Base-by-base conservation (phyloP, 2,888 invertebrate genomes). In the Ormia ochracea region DNA sequence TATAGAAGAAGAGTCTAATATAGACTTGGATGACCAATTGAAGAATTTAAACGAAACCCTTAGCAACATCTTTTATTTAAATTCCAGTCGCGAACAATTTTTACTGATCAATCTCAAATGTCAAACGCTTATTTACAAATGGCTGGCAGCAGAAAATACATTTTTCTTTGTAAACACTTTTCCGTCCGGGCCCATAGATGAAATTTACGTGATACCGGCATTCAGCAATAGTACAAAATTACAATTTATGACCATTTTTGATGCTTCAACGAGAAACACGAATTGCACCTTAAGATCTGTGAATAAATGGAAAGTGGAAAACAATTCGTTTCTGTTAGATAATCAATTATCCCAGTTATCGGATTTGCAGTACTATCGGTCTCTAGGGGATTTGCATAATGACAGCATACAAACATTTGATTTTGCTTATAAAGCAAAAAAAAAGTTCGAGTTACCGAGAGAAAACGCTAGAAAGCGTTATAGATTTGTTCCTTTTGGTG, bases 101-200 rank as follows among this genome's bases (percentile, higher is more conserved):
- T 41, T 90, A 14, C 48, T 90, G n/a, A 19, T 88, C 0, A 90
- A 89, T 78, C 72, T 85, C 4, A 86, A 84, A 38, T 92, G 92
- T 83, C 81, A 85, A 23, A 87, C 91, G 1, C 85, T 88, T 52
- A 82, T 92, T 19, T 90, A 90, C 66, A 82, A 86, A 10, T 92
- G 91, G 89, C 86, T 86, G 19, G 82, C 85, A 1, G 74, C 81
- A 0, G 43, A 75, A 1, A 83, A 84, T 21, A 74, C 81, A 1
- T 91, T 90, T 54, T 80, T 81, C 12, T 72, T 61, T 7, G 31
- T 89, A 1, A 84, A 82, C 7, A 78, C 86, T 41, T 85, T 90
- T 10, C 83, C 90, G 73, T 91, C 91, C 28, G 93, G 92, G 3
- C 84, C 84, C 12, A 85, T 92, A 2, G 87, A 89, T 28, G 89